Percentiles rank a stretch among this genome's conserved stretches.
phyloP scores from a whole-genome alignment of 1,140 invertebrate species.

The Drosophila azteca region DNA sequence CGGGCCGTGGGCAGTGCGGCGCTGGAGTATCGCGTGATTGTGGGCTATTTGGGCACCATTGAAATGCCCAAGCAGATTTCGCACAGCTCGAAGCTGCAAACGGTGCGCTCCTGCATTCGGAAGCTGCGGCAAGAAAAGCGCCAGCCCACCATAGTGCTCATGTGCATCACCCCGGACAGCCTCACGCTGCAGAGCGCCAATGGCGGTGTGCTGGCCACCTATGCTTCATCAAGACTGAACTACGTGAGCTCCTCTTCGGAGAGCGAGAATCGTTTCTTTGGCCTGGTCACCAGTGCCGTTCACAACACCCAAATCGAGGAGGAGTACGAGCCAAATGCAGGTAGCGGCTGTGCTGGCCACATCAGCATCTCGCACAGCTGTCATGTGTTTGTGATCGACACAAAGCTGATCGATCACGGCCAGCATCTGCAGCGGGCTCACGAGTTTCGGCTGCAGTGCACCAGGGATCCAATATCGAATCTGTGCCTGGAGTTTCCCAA shows the following conservation, averaged over 20 bases:
- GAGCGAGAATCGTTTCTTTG: constrained; percentile 95
- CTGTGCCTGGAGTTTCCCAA: constrained; percentile 94
- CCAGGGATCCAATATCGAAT: constrained; percentile 87
- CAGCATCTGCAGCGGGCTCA: constrained; percentile 90
- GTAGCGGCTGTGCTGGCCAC: constrained; percentile 30
- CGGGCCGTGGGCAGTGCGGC: constrained; percentile 84
- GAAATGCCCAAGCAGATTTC: constrained; percentile 95
- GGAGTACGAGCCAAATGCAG: constrained; percentile 61
- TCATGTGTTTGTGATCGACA: constrained; percentile 97
- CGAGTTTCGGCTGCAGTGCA: constrained; percentile 91
- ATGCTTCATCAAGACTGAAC: constrained; percentile 92
- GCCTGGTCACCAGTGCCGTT: constrained; percentile 92
- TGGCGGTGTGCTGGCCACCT: constrained; percentile 89
- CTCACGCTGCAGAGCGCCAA: constrained; percentile 90
- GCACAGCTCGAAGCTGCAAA: constrained; percentile 89
- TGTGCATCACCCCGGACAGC: constrained; percentile 92
- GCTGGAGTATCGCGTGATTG: constrained; percentile 92
- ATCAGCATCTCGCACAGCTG: constrained; percentile 92
- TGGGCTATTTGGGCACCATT: constrained; percentile 97
- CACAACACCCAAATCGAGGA: constrained; percentile 83
- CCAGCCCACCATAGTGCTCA: constrained; percentile 92
- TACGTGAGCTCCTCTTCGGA: constrained; percentile 95
- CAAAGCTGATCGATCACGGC: constrained; percentile 91
- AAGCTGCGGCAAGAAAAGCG: constrained; percentile 95
- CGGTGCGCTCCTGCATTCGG: constrained; percentile 92